phyloP scores from a whole-genome alignment of 1,140 invertebrate species.

The Magallana ariakensis region DNA sequence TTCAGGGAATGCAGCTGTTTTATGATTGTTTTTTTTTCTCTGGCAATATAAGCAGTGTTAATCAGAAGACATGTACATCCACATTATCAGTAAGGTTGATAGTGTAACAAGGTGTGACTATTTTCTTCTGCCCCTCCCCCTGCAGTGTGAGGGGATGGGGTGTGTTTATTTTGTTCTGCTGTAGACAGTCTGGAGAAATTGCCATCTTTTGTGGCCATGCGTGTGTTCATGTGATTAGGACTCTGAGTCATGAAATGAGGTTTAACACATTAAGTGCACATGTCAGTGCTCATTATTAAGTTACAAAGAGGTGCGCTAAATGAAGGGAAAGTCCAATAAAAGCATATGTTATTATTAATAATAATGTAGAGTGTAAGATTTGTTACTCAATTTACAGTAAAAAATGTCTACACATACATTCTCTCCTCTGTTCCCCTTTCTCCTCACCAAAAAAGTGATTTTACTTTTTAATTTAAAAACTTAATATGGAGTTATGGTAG shows the following conservation, averaged over 20 bases:
- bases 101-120: background rate
- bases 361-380: too few relatives aligned
- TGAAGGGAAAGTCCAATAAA: too few relatives aligned
- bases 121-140: background rate
- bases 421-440: too few relatives aligned
- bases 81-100: background rate
- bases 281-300: too few relatives aligned
- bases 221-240: background rate
- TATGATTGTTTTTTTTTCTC: background rate
- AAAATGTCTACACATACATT: too few relatives aligned
- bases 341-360: too few relatives aligned
- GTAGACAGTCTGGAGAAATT: background rate
- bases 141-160: background rate
- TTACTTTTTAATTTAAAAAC: too few relatives aligned
- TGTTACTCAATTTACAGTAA: too few relatives aligned
- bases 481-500: too few relatives aligned
- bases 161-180: background rate
- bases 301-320: too few relatives aligned
- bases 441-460: too few relatives aligned
- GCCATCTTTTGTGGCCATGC: background rate
- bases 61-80: background rate
- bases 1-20: conserved; percentile 30
- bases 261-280: too few relatives aligned
- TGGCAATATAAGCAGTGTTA: background rate
- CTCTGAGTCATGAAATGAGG: conserved; percentile 2